Percentiles rank a stretch among this genome's conserved stretches.
Conservation (phyloP, 2,113 vertebrate species). For the Halcyon senegalensis region DNA sequence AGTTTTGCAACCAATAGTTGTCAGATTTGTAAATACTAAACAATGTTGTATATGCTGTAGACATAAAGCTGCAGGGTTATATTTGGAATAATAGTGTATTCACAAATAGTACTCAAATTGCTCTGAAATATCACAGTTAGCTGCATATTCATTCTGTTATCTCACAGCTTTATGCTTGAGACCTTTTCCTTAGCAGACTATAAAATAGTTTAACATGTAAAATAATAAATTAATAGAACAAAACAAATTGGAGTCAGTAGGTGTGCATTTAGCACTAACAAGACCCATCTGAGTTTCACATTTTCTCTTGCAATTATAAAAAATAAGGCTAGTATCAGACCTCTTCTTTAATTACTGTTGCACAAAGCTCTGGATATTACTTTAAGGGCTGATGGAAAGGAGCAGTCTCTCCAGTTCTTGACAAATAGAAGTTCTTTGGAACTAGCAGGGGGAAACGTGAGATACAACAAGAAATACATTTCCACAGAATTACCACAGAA, state of each 20-base stretch:
- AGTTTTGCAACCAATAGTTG: neutral
- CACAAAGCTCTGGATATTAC: neutral
- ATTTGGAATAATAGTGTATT: conserved; percentile 30
- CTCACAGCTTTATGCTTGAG: conserved; percentile 46
- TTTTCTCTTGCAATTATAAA: conserved; percentile 43
- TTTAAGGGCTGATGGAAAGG: conserved; percentile 9
- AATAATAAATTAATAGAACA: conserved; percentile 62
- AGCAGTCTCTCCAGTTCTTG: neutral
- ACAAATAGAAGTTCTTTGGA: neutral
- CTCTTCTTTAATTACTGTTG: conserved; percentile 30
- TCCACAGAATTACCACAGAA: too few relatives aligned
- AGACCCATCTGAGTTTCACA: conserved; percentile 57
- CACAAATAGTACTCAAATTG: neutral
- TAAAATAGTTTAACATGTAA: conserved; percentile 45
- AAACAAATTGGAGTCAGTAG: conserved; percentile 46
- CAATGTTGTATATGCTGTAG: neutral
- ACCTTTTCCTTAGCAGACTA: conserved; percentile 43
- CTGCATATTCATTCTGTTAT: conserved; percentile 41
- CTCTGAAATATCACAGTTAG: conserved; percentile 47
- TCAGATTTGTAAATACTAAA: neutral
- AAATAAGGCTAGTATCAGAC: conserved; percentile 34
- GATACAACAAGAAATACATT: neutral
- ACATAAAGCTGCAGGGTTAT: neutral
- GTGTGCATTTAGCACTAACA: conserved; percentile 53
- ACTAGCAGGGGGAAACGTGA: neutral